A percentile compares a stretch with the other conserved stretches of the same genome.
These are phyloP conservation scores for Bubo scandiacus DNA, from an alignment of 2,113 vertebrate genomes.

Conservation along the genomic window DNA sequence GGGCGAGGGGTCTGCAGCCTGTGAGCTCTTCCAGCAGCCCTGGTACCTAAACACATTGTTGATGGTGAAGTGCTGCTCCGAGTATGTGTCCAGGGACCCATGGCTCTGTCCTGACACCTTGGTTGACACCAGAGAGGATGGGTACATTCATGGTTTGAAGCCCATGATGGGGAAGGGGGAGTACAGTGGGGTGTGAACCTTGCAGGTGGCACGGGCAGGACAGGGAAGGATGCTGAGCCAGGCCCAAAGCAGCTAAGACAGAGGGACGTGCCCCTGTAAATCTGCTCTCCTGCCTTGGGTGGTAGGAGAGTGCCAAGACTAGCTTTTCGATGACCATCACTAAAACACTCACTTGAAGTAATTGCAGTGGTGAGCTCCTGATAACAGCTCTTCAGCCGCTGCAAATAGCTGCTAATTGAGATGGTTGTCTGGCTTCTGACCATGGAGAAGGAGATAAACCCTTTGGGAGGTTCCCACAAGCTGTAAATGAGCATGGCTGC, in stretches of 20 bases:
- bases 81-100: neutral
- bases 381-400: neutral
- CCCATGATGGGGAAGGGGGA: neutral
- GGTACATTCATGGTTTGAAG: neutral
- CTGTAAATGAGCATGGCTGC: neutral
- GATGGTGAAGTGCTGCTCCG: neutral
- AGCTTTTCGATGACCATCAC: neutral
- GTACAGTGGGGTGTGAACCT: neutral
- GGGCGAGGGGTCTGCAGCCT: neutral
- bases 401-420: neutral
- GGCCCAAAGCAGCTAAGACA: neutral
- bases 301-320: neutral
- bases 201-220: neutral
- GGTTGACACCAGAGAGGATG: no score
- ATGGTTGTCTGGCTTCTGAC: neutral
- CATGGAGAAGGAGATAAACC: neutral
- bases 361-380: neutral
- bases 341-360: neutral
- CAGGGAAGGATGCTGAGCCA: neutral
- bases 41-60: neutral
- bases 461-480: neutral
- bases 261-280: neutral
- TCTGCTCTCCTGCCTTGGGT: neutral
- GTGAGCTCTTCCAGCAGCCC: neutral
- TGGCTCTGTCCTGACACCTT: neutral